Evolutionary conservation across 2,797 vertebrate genomes (phyloP), one percentile per base, ranked within the genome.

Genomic region (Hypotaenidia philippensis): DNA sequence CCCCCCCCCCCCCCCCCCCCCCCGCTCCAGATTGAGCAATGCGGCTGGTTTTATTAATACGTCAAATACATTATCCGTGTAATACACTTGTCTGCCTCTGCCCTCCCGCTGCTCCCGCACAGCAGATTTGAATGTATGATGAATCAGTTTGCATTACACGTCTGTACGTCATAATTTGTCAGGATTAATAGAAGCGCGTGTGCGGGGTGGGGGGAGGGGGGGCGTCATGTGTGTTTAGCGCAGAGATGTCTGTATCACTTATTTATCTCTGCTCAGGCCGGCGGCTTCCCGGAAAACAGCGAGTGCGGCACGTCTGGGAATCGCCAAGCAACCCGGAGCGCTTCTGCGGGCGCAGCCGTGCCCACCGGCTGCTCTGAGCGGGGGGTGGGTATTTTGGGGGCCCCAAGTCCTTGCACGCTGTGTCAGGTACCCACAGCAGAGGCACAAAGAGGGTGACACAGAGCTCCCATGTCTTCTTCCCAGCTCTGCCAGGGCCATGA

Each of bases 31-130:
- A 98, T 97, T 95, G 97, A 98, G 98, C 98, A 98, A 98, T 97
- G 97, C 93, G 94, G 98, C 98, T 97, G 98, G 98, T 98, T 98
- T 98, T 98, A 98, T 98, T 98, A 98, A 98, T 98, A 98, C 95
- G 98, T 98, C 98, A 98, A 98, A 98, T 98, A 98, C 98, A 98
- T 98, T 98, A 98, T 98, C 98, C 97, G 95, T 97, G 98, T 98
- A 98, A 98, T 98, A 98, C 98, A 98, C 98, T 98, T 98, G 98
- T 98, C 98, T 98, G 97, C 97, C 97, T 97, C 97, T 97, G 97
- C 97, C 97, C 97, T 97, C 97, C 98, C 61, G 95, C 98, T 98
- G 98, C 97, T 98, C 97, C 97, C 61, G 70, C 97, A 97, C 96
- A 82, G 96, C 85, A 97, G 97, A 98, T 98, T 98, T 98, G 97